These are phyloP conservation scores for Ctenochaetus hawaiiensis DNA, from an alignment of 2,797 vertebrate genomes.

Conservation along the genomic window DNA sequence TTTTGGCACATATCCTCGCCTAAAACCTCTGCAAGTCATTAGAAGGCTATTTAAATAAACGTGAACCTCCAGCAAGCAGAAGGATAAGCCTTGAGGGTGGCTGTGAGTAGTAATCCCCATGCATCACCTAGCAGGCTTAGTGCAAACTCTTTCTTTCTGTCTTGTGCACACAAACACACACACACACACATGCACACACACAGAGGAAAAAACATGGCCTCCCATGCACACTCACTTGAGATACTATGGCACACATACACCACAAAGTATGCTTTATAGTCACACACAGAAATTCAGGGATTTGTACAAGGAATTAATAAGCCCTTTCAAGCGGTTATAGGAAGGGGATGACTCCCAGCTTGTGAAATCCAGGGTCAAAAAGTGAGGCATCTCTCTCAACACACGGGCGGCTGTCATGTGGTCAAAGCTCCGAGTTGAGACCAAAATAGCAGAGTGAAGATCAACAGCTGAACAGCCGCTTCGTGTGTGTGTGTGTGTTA, in stretches of 20 bases:
- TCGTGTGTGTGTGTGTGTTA: neutral
- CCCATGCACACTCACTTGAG: slow-evolving; percentile 4
- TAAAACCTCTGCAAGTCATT: slow-evolving; percentile 82
- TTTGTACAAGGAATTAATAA: slow-evolving; percentile 69
- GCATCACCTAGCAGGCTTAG: slow-evolving; percentile 81
- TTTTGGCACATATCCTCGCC: slow-evolving; percentile 74
- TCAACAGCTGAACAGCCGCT: slow-evolving; percentile 59
- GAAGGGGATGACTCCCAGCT: slow-evolving; percentile 38
- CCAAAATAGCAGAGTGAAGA: slow-evolving; percentile 51
- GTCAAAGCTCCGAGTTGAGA: slow-evolving; percentile 43
- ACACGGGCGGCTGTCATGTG: slow-evolving; percentile 29
- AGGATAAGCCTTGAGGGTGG: slow-evolving; percentile 78
- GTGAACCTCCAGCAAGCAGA: slow-evolving; percentile 76
- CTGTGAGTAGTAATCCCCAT: slow-evolving; percentile 77
- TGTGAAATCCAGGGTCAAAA: slow-evolving; percentile 59
- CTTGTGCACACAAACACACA: slow-evolving; percentile 34
- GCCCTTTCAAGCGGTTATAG: slow-evolving; percentile 41
- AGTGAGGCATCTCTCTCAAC: slow-evolving; percentile 39
- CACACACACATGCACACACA: slow-evolving; percentile 12
- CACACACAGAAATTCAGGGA: slow-evolving; percentile 42
- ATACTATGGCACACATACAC: slow-evolving; percentile 8
- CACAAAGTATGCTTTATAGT: slow-evolving; percentile 42
- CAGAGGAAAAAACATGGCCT: slow-evolving; percentile 29
- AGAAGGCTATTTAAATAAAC: slow-evolving; percentile 79
- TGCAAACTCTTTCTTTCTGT: slow-evolving; percentile 65